Conservation (phyloP, 2,113 vertebrate genomes). For the Cynoglossus semilaevis region DNA sequence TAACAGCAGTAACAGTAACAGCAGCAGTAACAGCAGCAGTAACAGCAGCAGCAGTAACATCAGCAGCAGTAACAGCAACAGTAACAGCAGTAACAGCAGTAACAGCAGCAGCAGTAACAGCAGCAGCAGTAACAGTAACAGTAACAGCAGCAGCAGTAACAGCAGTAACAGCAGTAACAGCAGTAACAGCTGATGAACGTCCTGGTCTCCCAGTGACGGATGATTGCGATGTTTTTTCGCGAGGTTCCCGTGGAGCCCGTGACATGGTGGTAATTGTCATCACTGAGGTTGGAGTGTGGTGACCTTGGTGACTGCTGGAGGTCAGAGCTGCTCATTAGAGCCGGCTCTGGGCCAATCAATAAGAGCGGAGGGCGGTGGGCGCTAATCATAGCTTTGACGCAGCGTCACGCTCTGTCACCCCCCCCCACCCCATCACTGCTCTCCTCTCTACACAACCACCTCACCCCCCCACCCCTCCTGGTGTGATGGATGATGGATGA, state of each 20-base stretch:
- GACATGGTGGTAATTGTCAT: slow-evolving; percentile 84
- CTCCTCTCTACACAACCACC: slow-evolving; percentile 27
- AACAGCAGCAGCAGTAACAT: neutral
- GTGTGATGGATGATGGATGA: too few relatives aligned
- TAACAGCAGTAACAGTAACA: neutral
- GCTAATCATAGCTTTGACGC: slow-evolving; percentile 79
- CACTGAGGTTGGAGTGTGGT: slow-evolving; percentile 75
- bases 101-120: too few relatives aligned
- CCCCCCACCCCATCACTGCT: slow-evolving; percentile 36
- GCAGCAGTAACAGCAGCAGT: neutral
- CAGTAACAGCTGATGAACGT: slow-evolving; percentile 50
- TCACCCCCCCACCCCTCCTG: too few relatives aligned
- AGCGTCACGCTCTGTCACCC: slow-evolving; percentile 57
- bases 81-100: too few relatives aligned
- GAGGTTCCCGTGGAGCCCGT: slow-evolving; percentile 65
- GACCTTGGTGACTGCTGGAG: slow-evolving; percentile 84
- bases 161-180: neutral
- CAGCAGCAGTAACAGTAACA: too few relatives aligned
- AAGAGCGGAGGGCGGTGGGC: slow-evolving; percentile 72
- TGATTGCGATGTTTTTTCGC: slow-evolving; percentile 68
- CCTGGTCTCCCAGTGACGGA: slow-evolving; percentile 49
- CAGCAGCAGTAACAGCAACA: too few relatives aligned
- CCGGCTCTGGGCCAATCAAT: slow-evolving; percentile 84
- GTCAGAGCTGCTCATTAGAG: slow-evolving; percentile 84
- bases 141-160: too few relatives aligned